These are phyloP conservation scores for Zingel zingel DNA, from an alignment of 2,113 vertebrate genomes.

Conservation along the genomic window DNA sequence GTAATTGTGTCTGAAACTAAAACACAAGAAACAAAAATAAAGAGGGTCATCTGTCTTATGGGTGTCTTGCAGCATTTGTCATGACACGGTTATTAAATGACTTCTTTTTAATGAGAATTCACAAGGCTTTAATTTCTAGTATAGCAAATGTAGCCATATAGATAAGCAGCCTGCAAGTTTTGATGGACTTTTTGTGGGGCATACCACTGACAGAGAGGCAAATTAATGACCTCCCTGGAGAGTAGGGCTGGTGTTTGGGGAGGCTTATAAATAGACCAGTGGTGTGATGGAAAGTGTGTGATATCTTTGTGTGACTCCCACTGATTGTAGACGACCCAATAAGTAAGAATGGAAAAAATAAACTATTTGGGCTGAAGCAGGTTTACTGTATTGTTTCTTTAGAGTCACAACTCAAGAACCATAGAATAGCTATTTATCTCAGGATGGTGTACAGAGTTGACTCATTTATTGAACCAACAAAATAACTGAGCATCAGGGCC, in stretches of 20 bases:
- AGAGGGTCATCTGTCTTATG: constrained; percentile 44
- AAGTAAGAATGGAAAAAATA: constrained; percentile 38
- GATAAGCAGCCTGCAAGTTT: constrained; percentile 71
- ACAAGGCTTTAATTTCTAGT: constrained; percentile 45
- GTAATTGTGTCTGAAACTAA: constrained; percentile 38
- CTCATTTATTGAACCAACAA: neutral
- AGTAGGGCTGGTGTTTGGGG: constrained; percentile 59
- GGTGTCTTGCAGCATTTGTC: constrained; percentile 43
- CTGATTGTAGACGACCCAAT: constrained; percentile 61
- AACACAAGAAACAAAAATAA: constrained; percentile 28
- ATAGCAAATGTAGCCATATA: constrained; percentile 45
- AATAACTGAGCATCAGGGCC: neutral
- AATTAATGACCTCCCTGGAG: constrained; percentile 81
- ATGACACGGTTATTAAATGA: constrained; percentile 55
- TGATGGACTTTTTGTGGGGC: constrained; percentile 77
- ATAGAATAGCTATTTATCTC: neutral
- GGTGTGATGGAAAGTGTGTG: constrained; percentile 70
- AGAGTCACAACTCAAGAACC: neutral
- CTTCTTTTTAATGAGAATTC: constrained; percentile 59
- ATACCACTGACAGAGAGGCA: constrained; percentile 74
- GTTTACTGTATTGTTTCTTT: constrained; percentile 22
- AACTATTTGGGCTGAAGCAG: constrained; percentile 29
- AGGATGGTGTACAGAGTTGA: neutral
- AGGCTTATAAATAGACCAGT: constrained; percentile 76
- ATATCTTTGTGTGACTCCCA: constrained; percentile 56